These are phyloP conservation scores for Ptychoptera contaminata DNA, from an alignment of 2,888 invertebrate genomes.

Conservation along the genomic window DNA sequence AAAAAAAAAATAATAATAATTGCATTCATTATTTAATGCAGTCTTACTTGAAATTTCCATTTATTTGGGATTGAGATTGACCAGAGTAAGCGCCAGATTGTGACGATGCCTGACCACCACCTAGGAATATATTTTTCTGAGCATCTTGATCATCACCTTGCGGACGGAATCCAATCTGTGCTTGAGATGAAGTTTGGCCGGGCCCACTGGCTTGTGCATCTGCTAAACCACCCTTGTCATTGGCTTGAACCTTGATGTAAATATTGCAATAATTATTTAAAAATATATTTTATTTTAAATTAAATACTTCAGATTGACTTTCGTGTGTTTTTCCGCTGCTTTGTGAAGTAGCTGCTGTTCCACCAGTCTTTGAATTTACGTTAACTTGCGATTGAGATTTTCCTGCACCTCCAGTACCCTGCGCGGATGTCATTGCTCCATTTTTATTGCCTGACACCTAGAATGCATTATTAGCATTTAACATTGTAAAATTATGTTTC, in stretches of 20 bases:
- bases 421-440: constrained; percentile 59
- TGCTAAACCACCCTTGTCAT: constrained; percentile 66
- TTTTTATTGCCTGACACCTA: constrained; percentile 56
- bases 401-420: constrained; percentile 55
- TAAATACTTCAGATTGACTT: constrained; percentile 34
- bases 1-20: no score
- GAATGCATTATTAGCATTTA: constrained; percentile 2
- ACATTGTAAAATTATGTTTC: not conserved
- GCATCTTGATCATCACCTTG: constrained; percentile 37
- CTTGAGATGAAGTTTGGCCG: constrained; percentile 73
- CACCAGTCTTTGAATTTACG: constrained; percentile 57
- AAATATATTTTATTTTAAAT: no score
- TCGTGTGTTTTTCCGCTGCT: constrained; percentile 60
- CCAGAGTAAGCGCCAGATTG: constrained; percentile 60
- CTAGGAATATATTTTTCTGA: constrained; percentile 41
- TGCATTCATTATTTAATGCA: not conserved
- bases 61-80: constrained; percentile 68
- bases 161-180: constrained; percentile 74
- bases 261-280: no score
- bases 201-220: constrained; percentile 75
- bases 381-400: constrained; percentile 66
- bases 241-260: constrained; percentile 64
- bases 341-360: constrained; percentile 58
- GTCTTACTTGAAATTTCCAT: constrained; percentile 48
- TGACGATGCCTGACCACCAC: constrained; percentile 63